Conservation (phyloP, 2,113 vertebrate species). For the Acanthochromis polyacanthus region DNA sequence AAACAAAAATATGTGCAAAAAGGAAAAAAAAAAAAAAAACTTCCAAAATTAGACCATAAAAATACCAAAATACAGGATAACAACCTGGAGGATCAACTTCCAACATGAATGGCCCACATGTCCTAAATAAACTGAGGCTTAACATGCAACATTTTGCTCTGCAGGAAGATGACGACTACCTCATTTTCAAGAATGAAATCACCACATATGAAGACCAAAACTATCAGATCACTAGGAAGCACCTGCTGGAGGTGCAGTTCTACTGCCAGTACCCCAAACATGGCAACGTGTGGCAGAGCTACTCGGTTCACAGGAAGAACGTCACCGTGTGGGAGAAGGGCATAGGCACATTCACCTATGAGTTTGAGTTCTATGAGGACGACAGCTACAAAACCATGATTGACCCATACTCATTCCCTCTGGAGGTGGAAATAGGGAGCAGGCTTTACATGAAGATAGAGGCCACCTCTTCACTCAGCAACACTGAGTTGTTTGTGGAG, state of each 20-base stretch:
- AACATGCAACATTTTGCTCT: neutral
- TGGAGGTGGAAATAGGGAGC: conserved; percentile 61
- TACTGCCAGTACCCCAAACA: conserved; percentile 80
- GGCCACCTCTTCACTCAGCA: conserved; percentile 59
- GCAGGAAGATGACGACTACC: conserved; percentile 74
- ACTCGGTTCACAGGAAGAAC: conserved; percentile 56
- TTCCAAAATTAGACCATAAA: too few species aligned
- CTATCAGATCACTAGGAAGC: conserved; percentile 74
- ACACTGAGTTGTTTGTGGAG: conserved; percentile 82
- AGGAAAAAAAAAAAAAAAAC: too few species aligned
- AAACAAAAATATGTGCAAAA: too few species aligned
- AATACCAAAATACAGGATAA: too few species aligned
- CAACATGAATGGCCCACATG: too few species aligned
- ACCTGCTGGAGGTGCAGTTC: conserved; percentile 75
- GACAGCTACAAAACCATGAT: conserved; percentile 29
- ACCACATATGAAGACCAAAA: conserved; percentile 24
- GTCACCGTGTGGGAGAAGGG: conserved; percentile 75
- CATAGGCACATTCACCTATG: conserved; percentile 80
- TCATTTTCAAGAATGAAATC: conserved; percentile 82
- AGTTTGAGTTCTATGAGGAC: conserved; percentile 79
- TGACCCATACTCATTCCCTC: conserved; percentile 65
- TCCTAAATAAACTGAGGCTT: too few species aligned
- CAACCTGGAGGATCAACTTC: too few species aligned
- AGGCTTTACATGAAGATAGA: conserved; percentile 79
- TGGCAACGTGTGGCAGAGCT: conserved; percentile 66